phyloP scores from a whole-genome alignment of 2,113 vertebrate genomes.

The Nyctibius bracteatus region DNA sequence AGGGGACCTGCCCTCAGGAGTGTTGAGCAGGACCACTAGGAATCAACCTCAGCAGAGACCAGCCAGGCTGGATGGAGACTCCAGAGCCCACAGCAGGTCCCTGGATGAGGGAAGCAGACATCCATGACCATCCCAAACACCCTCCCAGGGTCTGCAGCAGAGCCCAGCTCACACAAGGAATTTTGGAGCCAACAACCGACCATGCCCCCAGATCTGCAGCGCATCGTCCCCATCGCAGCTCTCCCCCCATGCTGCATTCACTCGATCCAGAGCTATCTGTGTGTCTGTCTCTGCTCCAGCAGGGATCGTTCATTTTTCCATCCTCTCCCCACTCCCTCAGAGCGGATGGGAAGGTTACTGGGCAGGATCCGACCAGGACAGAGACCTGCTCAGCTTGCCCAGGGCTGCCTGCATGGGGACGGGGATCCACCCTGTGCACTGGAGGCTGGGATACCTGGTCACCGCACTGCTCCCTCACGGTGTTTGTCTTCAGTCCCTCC shows the following conservation, averaged over 20 bases:
- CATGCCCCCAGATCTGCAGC: neutral
- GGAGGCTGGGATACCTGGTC: neutral
- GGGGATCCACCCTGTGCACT: neutral
- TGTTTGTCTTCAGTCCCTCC: neutral
- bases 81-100: neutral
- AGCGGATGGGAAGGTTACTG: neutral
- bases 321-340: neutral
- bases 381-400: neutral
- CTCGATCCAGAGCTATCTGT: neutral
- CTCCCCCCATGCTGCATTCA: rapidly evolving
- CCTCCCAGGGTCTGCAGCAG: neutral
- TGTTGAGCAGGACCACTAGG: neutral
- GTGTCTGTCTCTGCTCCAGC: neutral
- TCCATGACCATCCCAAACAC: rapidly evolving
- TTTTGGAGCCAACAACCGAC: neutral
- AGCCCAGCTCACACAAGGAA: neutral
- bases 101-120: neutral
- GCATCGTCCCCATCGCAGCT: neutral
- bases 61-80: neutral
- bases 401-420: neutral
- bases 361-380: neutral
- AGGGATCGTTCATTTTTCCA: neutral
- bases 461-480: rapidly evolving
- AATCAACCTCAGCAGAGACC: neutral
- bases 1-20: neutral